Base-by-base conservation (phyloP, 2,797 vertebrate species). In the Leptoclinus maculatus region DNA sequence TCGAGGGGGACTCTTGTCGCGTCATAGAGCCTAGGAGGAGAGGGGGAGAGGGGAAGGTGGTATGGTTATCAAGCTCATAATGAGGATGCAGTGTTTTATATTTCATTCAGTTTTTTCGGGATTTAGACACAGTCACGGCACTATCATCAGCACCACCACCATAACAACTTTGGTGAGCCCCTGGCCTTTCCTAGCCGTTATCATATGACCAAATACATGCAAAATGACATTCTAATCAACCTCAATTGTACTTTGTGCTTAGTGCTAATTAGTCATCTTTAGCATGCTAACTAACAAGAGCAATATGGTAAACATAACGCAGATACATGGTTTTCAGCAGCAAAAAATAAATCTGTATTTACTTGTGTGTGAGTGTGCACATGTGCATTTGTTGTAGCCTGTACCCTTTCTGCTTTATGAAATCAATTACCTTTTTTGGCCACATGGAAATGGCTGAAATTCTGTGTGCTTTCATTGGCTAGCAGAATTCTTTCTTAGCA, bases 21-120 rank as follows among this genome's bases (percentile, higher is more conserved):
- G 92, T 95, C 93, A 95, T 94, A 95, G 92, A 88, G 94, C 92
- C 94, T 95, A 88, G 71, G 80, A 82, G 92, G 74, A 92, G 75
- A 91, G 79, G 87, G 84, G 53, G 47, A 71, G 60, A 86, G 76
- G 62, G 79, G 60, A 66, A 72, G 73, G 79, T 0, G 69, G 67
- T 17, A 75, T 87, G 70, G 72, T 89, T 91, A 91, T 89, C 59
- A 85, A 79, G 74, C 70, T 78, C 47, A 79, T 27, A 36, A 58
- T 66, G 57, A 62, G 8, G 68, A 76, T 76, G 51, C 66, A 76
- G 36, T 57, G 19, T 70, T 79, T 71, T 32, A 39, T 54, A 76
- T 64, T 36, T 11, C 17, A 25, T 41, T 49, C 21, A 1, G 3
- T 29, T 51, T 23, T 58, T 56, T 34, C 43, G 51, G 62, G 11